phyloP scores from a whole-genome alignment of 2,113 vertebrate genomes.

The Colaptes auratus region DNA sequence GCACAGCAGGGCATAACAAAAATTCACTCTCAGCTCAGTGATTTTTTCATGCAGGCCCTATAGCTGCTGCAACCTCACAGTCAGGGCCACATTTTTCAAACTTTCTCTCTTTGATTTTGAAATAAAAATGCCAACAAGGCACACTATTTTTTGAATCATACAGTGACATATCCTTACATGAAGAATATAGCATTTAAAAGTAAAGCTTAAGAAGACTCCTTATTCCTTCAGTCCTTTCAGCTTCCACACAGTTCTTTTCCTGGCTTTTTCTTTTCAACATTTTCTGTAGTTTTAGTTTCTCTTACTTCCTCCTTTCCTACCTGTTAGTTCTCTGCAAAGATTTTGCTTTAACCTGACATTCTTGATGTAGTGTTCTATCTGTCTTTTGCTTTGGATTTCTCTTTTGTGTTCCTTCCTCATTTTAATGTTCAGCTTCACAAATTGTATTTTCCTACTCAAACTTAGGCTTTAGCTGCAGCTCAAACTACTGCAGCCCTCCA shows the following conservation, averaged over 20 bases:
- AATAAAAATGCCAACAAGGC: slow-evolving; percentile 4
- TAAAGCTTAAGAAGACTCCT: background rate
- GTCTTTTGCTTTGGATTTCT: background rate
- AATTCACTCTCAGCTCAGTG: background rate
- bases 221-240: background rate
- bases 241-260: background rate
- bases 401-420: background rate
- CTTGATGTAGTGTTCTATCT: background rate
- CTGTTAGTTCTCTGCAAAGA: background rate
- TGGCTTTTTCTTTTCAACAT: background rate
- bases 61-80: background rate
- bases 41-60: background rate
- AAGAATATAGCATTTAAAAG: background rate
- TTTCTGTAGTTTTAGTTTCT: background rate
- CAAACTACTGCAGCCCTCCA: background rate
- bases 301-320: background rate
- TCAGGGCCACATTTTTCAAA: background rate
- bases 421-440: background rate
- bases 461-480: background rate
- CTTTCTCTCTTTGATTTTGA: background rate
- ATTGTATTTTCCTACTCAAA: background rate
- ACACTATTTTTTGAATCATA: background rate
- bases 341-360: background rate
- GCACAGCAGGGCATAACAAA: slow-evolving; percentile 29
- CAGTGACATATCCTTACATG: background rate